Base-by-base conservation (phyloP, 2,888 invertebrate species). In the Melanostoma scalare region DNA sequence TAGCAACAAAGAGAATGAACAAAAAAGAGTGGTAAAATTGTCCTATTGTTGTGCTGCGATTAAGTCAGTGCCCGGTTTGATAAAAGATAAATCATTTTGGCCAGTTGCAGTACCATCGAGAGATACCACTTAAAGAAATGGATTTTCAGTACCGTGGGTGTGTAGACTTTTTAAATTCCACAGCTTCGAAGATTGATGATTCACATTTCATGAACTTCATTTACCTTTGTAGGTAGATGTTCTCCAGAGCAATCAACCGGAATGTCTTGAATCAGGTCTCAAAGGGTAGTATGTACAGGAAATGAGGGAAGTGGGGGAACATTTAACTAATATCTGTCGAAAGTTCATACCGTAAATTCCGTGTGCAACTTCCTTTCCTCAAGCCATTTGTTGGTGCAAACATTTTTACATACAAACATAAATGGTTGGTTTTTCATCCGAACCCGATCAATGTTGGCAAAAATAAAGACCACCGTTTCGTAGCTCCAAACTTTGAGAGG, bases 1-100 rank as follows among this genome's bases (percentile, higher is more conserved):
- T 82, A 78, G 78, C 82, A 82, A 63, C 56, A 30, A 33, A 61
- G 40, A 46, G 56, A 50, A 63, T 53, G 63, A 60, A 56, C 10
- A 53, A 52, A 52, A 42, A 55, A 63, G 56, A 69, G 73, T 74
- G 73, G 68, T 77, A 69, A 77, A 82, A 82, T 73, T 78, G 78
- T 82, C 73, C 82, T 58, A 78, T 82, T 82, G 82, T 82, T 74
- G 78, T 78, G 78, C 78, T 68, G 78, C 82, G 77, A 78, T 82
- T 82, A 82, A 82, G 82, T 78, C 82, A 82, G 69, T 73, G 82
- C 82, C 78, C 78, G 68, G 73, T 52, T 82, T 82, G 61, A 60
- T 68, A 77, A 65, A 76, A 78, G 65, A 82, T 77, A 82, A 82
- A 78, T 81, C 78, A 82, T 78, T 73, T 71, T 69, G 82, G 78